Conservation (phyloP, 2,797 vertebrate genomes). For the Fistularia commersonii region DNA sequence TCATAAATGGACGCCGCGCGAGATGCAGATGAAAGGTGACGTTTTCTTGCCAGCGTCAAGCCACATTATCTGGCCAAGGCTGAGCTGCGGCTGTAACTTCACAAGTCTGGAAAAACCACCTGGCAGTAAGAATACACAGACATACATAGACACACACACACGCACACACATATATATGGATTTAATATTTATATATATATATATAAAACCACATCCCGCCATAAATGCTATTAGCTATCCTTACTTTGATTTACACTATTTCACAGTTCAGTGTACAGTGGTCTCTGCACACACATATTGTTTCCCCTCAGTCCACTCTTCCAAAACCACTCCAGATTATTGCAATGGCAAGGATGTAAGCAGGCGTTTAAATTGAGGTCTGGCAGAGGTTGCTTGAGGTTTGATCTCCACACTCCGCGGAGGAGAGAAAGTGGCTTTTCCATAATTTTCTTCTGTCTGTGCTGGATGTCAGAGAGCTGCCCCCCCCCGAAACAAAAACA, state of each 20-base stretch:
- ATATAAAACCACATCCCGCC: neutral
- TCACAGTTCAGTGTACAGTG: slow-evolving; percentile 31
- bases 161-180: no score
- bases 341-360: slow-evolving; percentile 55
- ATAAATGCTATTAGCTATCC: slow-evolving; percentile 38
- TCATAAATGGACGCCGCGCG: slow-evolving; percentile 30
- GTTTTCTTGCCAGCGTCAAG: slow-evolving; percentile 11
- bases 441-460: slow-evolving; percentile 45
- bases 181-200: no score
- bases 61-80: slow-evolving; percentile 35
- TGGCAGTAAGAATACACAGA: slow-evolving; percentile 15
- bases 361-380: slow-evolving; percentile 65
- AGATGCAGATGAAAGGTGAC: slow-evolving; percentile 1
- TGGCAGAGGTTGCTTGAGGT: slow-evolving; percentile 51
- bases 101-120: slow-evolving; percentile 46
- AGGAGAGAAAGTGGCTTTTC: slow-evolving; percentile 49
- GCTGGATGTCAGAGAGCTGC: slow-evolving; percentile 33
- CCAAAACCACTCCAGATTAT: slow-evolving; percentile 60
- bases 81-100: slow-evolving; percentile 38
- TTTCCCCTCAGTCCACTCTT: slow-evolving; percentile 42
- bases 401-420: slow-evolving; percentile 46
- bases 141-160: slow-evolving; percentile 5
- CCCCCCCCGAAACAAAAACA: no score
- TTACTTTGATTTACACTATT: slow-evolving; percentile 31
- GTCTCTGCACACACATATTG: slow-evolving; percentile 47